Evolutionary conservation across 2,113 vertebrate species (phyloP).

Genomic region (Cardinalis cardinalis): DNA sequence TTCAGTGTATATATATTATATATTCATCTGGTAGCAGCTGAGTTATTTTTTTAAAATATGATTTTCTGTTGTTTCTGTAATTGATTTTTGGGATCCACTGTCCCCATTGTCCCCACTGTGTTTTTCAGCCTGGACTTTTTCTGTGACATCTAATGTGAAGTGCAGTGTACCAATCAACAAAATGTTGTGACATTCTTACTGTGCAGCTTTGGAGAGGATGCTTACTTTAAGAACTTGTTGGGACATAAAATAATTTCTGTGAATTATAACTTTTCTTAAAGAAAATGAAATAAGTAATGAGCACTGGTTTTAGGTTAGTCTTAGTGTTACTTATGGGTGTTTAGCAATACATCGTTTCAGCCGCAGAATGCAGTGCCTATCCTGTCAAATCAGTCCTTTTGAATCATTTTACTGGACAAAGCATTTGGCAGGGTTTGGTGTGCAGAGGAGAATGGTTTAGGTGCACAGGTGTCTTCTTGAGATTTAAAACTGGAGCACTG

Average conservation of each 20-base stretch:
- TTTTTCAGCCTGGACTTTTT: neutral
- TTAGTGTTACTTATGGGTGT: neutral
- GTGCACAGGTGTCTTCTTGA: neutral
- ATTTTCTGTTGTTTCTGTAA: neutral
- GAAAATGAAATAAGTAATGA: neutral
- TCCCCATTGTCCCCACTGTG: neutral
- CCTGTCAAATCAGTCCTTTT: neutral
- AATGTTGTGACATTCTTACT: neutral
- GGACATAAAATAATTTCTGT: neutral
- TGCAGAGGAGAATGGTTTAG: neutral
- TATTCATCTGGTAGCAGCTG: conserved; percentile 14
- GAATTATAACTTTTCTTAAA: neutral
- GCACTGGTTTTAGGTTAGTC: neutral
- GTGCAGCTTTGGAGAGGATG: neutral
- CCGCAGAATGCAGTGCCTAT: neutral
- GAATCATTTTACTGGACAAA: neutral
- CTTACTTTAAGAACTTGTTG: neutral
- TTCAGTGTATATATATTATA: conserved; percentile 27
- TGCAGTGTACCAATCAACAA: neutral
- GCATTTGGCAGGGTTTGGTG: neutral
- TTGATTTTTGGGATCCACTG: neutral
- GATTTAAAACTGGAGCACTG: neutral
- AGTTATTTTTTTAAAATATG: conserved; percentile 34
- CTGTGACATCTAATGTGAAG: neutral
- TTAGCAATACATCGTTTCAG: neutral